These are phyloP conservation scores for Spea hammondii DNA, from an alignment of 2,797 vertebrate genomes.

Conservation along the genomic window DNA sequence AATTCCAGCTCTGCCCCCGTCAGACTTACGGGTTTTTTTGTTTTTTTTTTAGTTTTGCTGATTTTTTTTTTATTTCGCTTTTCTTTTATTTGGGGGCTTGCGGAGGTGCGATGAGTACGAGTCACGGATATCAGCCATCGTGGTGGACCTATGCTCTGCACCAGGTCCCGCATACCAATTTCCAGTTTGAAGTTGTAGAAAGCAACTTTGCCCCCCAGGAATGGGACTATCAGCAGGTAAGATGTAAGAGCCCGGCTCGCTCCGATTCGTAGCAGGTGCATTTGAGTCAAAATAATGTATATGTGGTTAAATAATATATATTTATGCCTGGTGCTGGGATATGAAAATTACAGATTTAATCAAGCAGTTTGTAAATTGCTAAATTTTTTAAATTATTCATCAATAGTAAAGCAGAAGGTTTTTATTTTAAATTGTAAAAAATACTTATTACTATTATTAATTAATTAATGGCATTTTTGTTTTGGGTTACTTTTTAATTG, in stretches of 20 bases:
- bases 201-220: constrained; percentile 64
- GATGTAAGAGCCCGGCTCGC: constrained; percentile 7
- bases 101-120: constrained; percentile 61
- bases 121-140: constrained; percentile 66
- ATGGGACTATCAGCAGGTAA: constrained; percentile 68
- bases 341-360: no score
- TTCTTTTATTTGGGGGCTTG: constrained; percentile 38
- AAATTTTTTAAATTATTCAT: no score
- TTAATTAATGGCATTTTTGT: no score
- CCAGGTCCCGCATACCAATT: constrained; percentile 67
- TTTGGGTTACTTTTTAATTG: no score
- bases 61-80: constrained; percentile 3
- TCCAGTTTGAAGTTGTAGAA: constrained; percentile 66
- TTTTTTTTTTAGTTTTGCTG: constrained; percentile 2
- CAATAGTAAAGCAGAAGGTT: no score
- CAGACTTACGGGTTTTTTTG: background rate
- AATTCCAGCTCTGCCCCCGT: background rate
- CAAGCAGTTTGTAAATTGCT: no score
- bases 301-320: no score
- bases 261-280: constrained; percentile 14
- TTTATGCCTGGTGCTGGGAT: no score
- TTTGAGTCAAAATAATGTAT: background rate
- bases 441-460: no score
- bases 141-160: constrained; percentile 67
- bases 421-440: no score